These are phyloP conservation scores for Lamellibrachia columna DNA, from an alignment of 2,888 invertebrate genomes.

Conservation along the genomic window DNA sequence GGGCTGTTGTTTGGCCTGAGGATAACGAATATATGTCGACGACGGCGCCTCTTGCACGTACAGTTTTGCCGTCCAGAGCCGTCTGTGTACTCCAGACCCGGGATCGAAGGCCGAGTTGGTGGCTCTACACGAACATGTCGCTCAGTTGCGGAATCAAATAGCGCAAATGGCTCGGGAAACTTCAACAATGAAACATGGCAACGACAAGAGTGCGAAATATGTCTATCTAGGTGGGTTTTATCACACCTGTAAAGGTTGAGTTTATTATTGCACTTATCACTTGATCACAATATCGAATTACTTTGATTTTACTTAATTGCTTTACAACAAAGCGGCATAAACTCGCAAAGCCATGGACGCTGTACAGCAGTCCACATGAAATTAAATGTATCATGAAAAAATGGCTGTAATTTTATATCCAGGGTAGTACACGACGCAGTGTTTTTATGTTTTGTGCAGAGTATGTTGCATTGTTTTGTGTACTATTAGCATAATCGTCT, in stretches of 20 bases:
- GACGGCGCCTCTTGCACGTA: neutral
- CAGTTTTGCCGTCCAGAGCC: neutral
- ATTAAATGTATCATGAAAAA: too few relatives aligned
- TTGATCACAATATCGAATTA: neutral
- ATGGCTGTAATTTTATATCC: too few relatives aligned
- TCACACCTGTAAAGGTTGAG: neutral
- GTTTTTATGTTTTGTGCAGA: too few relatives aligned
- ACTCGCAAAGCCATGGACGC: too few relatives aligned
- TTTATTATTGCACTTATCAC: neutral
- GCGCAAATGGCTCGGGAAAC: conserved; percentile 5
- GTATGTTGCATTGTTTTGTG: too few relatives aligned
- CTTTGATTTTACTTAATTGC: neutral
- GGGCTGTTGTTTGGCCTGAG: neutral
- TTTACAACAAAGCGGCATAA: neutral
- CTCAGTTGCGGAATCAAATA: neutral
- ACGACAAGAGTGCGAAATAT: neutral
- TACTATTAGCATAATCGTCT: too few relatives aligned
- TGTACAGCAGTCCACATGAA: too few relatives aligned
- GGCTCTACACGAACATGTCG: neutral
- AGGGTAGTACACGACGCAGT: too few relatives aligned
- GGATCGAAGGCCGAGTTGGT: neutral
- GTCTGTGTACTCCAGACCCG: neutral
- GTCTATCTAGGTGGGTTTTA: neutral
- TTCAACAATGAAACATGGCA: neutral
- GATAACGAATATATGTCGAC: neutral